Evolutionary conservation across 2,113 vertebrate genomes (phyloP), one percentile per base, ranked within the genome.

Genomic region (Cavia aperea): DNA sequence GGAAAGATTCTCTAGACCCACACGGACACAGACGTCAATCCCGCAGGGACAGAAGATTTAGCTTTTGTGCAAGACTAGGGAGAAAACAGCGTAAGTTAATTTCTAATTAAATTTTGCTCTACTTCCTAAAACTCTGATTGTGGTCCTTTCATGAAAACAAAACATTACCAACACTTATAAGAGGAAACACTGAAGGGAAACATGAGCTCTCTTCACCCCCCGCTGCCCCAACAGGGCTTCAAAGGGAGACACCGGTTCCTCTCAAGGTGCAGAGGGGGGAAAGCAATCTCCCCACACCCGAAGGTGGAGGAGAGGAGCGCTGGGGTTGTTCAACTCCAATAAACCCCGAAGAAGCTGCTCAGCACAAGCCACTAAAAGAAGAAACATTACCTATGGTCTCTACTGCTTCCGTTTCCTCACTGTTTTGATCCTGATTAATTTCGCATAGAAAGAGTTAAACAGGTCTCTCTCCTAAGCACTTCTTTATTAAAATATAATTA

Each of bases 381-480:
- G 77, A 65, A 94, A 72, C 51, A 95, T 96, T 85, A 43, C 86
- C 94, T 78, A 91, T 96, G 86, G 26, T 94, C 15, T 73, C 31
- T 36, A 14, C 79, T 89, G 90, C 94, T 65, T 88, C 96, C 96
- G 95, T 86, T 79, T 43, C 95, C 96, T 78, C 43, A 68, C 85
- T 96, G 96, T 96, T 62, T 89, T 90, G 86, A 81, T 92, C 92
- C 82, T 94, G 95, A 33, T 83, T 94, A 88, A 81, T 95, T 96
- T 93, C 83, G 56, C 39, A 66, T 93, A 56, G 86, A 72, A 82
- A 95, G 92, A 96, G 6, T 90, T 49, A 72, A 46, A 93, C 85
- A 62, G 94, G 63, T 84, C 93, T 58, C 46, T 60, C 4, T 94
- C 26, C 49, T 19, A 82, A 81, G 8, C 72, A 9, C 62, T 81